Conservation (phyloP, 2,113 vertebrate genomes). For the Peucedramus taeniatus region DNA sequence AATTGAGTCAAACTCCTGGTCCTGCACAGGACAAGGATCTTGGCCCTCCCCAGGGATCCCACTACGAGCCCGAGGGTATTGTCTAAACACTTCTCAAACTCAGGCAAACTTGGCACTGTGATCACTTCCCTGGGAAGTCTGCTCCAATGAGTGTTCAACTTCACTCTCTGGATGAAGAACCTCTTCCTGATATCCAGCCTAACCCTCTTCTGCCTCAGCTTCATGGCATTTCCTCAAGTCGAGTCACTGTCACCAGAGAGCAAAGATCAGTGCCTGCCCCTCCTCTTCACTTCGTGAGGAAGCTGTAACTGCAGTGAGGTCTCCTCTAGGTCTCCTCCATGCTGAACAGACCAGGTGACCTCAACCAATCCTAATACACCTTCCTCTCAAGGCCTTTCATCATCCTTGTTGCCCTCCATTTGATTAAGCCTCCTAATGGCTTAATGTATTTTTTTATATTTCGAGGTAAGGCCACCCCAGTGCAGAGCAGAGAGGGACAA, state of each 20-base stretch:
- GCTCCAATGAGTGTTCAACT: not conserved
- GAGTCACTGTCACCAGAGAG: not conserved
- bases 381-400: not conserved
- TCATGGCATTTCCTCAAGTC: accelerated
- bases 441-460: not conserved
- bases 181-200: not conserved
- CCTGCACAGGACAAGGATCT: not conserved
- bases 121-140: not conserved
- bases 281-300: accelerated
- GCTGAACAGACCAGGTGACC: not conserved
- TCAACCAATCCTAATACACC: accelerated
- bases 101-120: not conserved
- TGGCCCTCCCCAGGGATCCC: not conserved
- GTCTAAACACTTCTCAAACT: not conserved
- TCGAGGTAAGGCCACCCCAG: accelerated
- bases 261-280: not conserved
- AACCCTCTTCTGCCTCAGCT: not conserved
- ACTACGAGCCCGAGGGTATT: no score
- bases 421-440: no score
- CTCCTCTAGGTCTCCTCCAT: not conserved
- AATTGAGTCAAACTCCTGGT: not conserved
- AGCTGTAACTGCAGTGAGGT: not conserved
- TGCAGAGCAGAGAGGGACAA: not conserved
- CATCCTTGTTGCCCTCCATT: accelerated
- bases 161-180: not conserved